Base-by-base conservation (phyloP, 2,113 vertebrate genomes). In the Balaeniceps rex region DNA sequence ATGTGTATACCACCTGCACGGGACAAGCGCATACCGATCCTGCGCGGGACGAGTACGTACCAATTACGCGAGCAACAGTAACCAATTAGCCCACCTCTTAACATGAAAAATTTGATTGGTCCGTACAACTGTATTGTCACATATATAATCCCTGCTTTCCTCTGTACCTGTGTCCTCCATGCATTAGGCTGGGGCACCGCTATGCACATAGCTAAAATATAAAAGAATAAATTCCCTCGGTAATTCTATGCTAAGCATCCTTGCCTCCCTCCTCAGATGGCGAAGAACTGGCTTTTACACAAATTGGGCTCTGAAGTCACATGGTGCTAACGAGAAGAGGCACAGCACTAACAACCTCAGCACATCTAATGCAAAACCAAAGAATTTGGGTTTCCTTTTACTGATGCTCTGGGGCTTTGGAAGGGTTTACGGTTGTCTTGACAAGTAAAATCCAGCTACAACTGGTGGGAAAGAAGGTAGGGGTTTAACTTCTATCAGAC, bases 1-100 rank as follows among this genome's bases (percentile, higher is more conserved):
- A 33, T 1, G 1, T 4, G 5, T 28, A 47, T 14, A 17, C 23
- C 40, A 23, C 42, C 57, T 17, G 5, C 26, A 33, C 0, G 0
- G 64, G 42, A 47, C 52, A 12, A 60, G 26, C 31, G 15, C 17
- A 7, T 7, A 11, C 34, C 7, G 24, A 29, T 38, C 36, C 66
- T n/a, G 19, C 29, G 19, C 6, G 36, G 31, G 21, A 44, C n/a
- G 28, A 47, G 70, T 4, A 57, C 18, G 3, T 33, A 14, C 19
- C 3, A 1, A 25, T 34, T 18, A 21, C 4, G 29, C 1, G 4
- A 71, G 31, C 25, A 58, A 18, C 36, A 23, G 38, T 6, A 55
- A 72, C n/a, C 2, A 1, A 22, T 12, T 12, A 60, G 44, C 36
- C 46, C 54, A 24, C 8, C 11, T 28, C 44, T 44, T 38, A 36